Base-by-base conservation (phyloP, 2,113 vertebrate species). In the Eudyptes chrysolophus region DNA sequence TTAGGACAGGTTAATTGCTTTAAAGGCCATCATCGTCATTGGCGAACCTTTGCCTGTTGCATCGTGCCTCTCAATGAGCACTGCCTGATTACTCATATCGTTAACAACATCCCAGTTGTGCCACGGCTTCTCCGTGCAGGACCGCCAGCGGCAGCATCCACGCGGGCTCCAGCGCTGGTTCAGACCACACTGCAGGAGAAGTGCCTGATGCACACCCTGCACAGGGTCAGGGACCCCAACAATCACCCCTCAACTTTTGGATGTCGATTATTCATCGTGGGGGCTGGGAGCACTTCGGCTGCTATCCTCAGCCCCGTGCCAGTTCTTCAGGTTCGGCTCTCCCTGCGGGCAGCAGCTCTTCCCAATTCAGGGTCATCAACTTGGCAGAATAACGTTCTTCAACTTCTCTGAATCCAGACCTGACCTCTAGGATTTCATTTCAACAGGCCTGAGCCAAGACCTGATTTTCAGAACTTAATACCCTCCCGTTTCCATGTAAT, bases 81-180 rank as follows among this genome's bases (percentile, higher is more conserved):
- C 51, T 24, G 25, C 25, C 74, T 40, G 26, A 40, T 57, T 76
- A 7, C 49, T 87, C 89, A 65, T 69, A 21, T 44, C 3, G 0
- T 6, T 7, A 49, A 8, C 0, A 0, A 46, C 2, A 29, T 22
- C 44, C 65, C 0, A 0, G 11, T 3, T 36, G 25, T 66, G 60
- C 42, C 2, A 0, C 0, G 0, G 10, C 18, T 81, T 7, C 29
- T 48, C 36, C 1, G 0, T 6, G 40, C 9, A 27, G 26, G 16
- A 38, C 17, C 0, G 0, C 17, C 83, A 61, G 64, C 0, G 0
- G 29, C 52, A 89, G 61, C 54, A 49, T 3, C 71, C 1, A 0
- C 4, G 0, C 0, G 1, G 44, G 34, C 34, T 65, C 60, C 44
- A 3, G 66, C 1, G 2, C 54, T 36, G 30, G 3, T 34, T 16